Base-by-base conservation (phyloP, 2,797 vertebrate genomes). In the Sternotherus odoratus region DNA sequence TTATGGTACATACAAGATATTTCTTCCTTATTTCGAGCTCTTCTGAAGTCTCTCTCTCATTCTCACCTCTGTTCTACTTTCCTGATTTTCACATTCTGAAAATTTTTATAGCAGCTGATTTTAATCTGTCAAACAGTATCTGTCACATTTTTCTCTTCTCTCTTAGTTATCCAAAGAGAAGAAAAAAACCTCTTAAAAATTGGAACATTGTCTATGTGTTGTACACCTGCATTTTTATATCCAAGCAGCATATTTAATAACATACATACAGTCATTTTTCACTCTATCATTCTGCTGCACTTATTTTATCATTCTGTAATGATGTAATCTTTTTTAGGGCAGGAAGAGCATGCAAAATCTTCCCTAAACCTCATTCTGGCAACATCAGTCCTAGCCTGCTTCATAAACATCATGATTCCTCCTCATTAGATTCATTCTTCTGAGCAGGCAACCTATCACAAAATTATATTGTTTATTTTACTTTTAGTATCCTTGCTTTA, bases 141-240 rank as follows among this genome's bases (percentile, higher is more conserved):
- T 77, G 30, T 57, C 28, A 54, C 60, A 80, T 74, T 87, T 24
- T 82, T 51, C 12, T 6, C 36, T 79, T 82, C 86, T 79, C 8
- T 90, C 3, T 54, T 87, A 92, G 51, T 77, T 90, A 94, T 94
- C 94, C 91, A 94, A 92, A 85, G 17, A 23, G 49, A 36, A n/a
- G 92, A 88, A 93, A 91, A 86, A 97, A 96, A 81, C 91, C 63
- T 89, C 49, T 94, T 85, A 95, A 83, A 92, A 86, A 93, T 89
- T 82, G 82, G 87, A 97, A 82, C 53, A 81, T 43, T 96, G 83
- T 30, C 54, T 97, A 85, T 87, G 91, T 91, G 48, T 88, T 91
- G 96, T 95, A 84, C 77, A 69, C 57, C 78, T 82, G 54, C 91
- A 86, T 86, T 97, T 91, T 92, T 82, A 72, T 92, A 90, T 82